Evolutionary conservation across 2,797 vertebrate species (phyloP).

Genomic region (Eospalax fontanierii): DNA sequence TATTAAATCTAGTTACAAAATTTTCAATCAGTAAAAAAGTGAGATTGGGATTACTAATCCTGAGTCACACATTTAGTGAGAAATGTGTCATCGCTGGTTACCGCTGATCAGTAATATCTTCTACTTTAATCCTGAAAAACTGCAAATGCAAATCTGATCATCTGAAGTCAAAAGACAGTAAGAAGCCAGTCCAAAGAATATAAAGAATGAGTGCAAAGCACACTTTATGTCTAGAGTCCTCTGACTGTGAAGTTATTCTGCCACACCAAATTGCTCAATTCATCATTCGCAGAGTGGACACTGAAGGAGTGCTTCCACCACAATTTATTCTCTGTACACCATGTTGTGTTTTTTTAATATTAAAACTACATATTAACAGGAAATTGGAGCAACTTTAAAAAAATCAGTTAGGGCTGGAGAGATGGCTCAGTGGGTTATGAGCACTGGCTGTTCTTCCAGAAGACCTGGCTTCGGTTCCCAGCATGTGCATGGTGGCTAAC

Average conservation of each 20-base stretch:
- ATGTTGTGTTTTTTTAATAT: slow-evolving; percentile 12
- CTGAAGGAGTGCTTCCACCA: background rate
- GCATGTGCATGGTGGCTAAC: no score
- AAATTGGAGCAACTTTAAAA: slow-evolving; percentile 16
- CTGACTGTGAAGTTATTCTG: background rate
- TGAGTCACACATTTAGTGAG: background rate
- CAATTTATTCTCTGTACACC: background rate
- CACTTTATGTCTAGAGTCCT: background rate
- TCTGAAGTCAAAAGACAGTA: background rate
- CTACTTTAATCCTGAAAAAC: background rate
- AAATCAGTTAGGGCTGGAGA: background rate
- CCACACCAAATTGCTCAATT: background rate
- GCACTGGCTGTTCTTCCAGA: no score
- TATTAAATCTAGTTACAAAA: slow-evolving; percentile 14
- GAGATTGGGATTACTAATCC: background rate
- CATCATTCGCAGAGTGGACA: background rate
- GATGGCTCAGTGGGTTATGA: no score
- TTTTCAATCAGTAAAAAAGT: slow-evolving; percentile 17
- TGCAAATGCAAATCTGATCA: background rate
- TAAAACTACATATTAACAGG: slow-evolving; percentile 19
- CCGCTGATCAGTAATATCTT: background rate
- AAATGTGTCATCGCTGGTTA: background rate
- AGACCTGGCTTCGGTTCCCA: no score
- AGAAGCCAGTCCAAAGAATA: background rate
- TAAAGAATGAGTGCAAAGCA: background rate